These are phyloP conservation scores for Brachypalpus laphriformis DNA, from an alignment of 2,888 invertebrate species.

Conservation along the genomic window DNA sequence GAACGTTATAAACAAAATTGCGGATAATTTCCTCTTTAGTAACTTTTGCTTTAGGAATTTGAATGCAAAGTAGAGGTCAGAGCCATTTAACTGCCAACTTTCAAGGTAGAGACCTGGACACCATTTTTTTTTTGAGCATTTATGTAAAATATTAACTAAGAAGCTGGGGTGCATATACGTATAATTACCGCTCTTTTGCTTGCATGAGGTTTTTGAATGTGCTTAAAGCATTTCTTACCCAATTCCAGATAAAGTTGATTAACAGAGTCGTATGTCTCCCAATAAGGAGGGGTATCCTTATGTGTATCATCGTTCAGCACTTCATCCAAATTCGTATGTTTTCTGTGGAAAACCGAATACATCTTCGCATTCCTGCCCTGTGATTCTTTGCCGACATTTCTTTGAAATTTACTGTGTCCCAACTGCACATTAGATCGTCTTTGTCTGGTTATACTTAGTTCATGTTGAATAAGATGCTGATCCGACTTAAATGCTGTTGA, in stretches of 20 bases:
- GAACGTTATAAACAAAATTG: too few relatives aligned
- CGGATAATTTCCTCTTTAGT: too few relatives aligned
- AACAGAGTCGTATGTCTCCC: slow-evolving; percentile 95
- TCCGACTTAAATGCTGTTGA: background rate
- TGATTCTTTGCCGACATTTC: slow-evolving; percentile 54
- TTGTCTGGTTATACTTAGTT: slow-evolving; percentile 3
- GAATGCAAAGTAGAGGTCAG: too few relatives aligned
- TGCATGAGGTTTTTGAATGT: too few relatives aligned
- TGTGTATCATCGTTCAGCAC: slow-evolving; percentile 62
- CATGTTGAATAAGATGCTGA: background rate
- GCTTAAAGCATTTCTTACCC: slow-evolving; percentile 85
- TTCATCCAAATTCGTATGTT: slow-evolving; percentile 12
- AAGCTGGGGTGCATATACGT: too few relatives aligned
- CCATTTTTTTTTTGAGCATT: too few relatives aligned
- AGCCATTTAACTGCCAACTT: too few relatives aligned
- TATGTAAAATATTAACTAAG: too few relatives aligned
- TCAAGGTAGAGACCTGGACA: too few relatives aligned
- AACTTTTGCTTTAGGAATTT: too few relatives aligned
- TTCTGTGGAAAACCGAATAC: background rate
- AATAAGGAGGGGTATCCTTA: slow-evolving; percentile 85
- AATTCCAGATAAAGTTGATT: slow-evolving; percentile 94
- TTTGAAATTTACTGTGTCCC: slow-evolving; percentile 23
- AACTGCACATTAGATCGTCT: slow-evolving; percentile 36
- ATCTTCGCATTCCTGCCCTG: slow-evolving; percentile 67
- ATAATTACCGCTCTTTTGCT: too few relatives aligned